Percentiles rank a stretch among this genome's conserved stretches.
Conservation (phyloP, 2,888 invertebrate species). For the Phasia obesa region DNA sequence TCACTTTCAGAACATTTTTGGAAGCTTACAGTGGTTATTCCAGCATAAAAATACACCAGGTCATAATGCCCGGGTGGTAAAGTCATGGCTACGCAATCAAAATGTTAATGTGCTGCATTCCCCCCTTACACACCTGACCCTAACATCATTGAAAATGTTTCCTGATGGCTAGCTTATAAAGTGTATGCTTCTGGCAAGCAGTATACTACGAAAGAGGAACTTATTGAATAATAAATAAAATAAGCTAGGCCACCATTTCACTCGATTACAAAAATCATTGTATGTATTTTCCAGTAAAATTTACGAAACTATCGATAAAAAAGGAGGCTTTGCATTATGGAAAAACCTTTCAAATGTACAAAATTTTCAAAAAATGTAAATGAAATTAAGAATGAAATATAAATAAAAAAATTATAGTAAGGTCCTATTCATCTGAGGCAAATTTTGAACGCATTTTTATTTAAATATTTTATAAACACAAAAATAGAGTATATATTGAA, state of each 20-base stretch:
- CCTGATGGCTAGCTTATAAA: too few species aligned
- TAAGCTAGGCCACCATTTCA: neutral
- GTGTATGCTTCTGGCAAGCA: neutral
- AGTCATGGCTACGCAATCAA: neutral
- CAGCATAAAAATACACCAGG: neutral
- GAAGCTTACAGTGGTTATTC: neutral
- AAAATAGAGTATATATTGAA: neutral
- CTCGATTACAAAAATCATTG: neutral
- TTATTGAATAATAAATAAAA: neutral
- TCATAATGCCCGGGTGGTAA: too few species aligned
- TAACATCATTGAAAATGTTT: too few species aligned
- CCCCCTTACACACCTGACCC: neutral
- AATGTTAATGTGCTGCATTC: neutral
- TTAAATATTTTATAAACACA: too few species aligned
- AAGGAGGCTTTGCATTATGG: neutral
- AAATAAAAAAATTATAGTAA: too few species aligned
- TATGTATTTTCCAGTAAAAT: neutral
- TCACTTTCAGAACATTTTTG: neutral
- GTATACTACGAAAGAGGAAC: neutral
- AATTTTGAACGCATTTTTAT: too few species aligned
- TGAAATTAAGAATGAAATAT: too few species aligned
- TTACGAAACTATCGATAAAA: neutral
- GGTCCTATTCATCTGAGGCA: too few species aligned
- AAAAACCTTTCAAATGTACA: neutral
- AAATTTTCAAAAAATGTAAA: too few species aligned